A percentile compares a stretch with the other conserved stretches of the same genome.
Evolutionary conservation across 1,140 invertebrate genomes (phyloP).

Genomic region (Arctopsyche grandis): DNA sequence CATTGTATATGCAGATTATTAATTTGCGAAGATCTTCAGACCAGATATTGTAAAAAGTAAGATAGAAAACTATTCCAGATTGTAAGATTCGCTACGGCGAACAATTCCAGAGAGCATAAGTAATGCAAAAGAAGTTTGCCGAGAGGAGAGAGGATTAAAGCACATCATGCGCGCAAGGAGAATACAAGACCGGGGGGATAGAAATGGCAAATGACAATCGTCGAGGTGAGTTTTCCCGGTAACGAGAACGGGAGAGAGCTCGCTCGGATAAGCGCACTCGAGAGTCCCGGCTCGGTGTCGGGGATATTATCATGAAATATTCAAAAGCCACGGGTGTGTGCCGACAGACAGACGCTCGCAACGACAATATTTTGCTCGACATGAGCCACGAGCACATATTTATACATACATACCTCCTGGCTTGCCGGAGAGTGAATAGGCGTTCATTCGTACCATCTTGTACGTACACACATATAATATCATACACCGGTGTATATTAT

Average conservation of each 20-base stretch:
- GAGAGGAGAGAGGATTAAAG: background rate
- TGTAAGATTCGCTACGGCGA: background rate
- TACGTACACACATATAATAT: background rate
- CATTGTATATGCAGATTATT: too few species aligned
- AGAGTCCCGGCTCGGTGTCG: conserved; percentile 19
- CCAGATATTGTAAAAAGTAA: too few species aligned
- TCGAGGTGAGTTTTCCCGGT: background rate
- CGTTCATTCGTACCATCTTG: background rate
- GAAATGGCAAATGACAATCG: conserved; percentile 10
- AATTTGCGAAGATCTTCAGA: too few species aligned
- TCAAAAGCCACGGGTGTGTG: conserved; percentile 33
- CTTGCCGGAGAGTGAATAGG: background rate
- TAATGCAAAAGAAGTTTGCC: background rate
- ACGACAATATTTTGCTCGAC: conserved; percentile 36
- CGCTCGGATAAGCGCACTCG: conserved; percentile 26
- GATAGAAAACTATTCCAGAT: background rate
- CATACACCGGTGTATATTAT: too few species aligned
- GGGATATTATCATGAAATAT: conserved; percentile 45
- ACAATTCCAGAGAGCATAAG: background rate
- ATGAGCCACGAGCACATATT: background rate
- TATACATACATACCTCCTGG: too few species aligned
- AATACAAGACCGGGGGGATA: background rate
- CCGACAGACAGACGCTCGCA: conserved; percentile 4
- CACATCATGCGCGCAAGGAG: background rate
- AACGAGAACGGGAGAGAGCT: background rate